These are phyloP conservation scores for Clistopyga incitator DNA, from an alignment of 2,888 invertebrate species.

Conservation along the genomic window DNA sequence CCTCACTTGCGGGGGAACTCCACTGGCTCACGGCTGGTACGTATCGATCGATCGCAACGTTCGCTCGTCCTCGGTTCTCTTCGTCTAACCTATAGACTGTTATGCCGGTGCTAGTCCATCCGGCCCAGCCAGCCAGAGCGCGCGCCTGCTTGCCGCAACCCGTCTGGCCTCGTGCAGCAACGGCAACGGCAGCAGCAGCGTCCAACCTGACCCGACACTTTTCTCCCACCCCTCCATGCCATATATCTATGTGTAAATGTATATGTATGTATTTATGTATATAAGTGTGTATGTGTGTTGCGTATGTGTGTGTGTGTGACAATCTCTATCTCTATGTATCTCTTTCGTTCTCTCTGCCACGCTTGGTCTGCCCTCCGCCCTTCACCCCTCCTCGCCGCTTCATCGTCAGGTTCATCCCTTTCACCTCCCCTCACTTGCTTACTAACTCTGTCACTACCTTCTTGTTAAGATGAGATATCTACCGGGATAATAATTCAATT, in stretches of 20 bases:
- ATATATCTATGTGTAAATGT: slow-evolving; percentile 30
- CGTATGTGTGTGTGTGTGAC: not conserved
- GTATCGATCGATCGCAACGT: slow-evolving; percentile 78
- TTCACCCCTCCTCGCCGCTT: not conserved
- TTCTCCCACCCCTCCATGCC: slow-evolving; percentile 52
- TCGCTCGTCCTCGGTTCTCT: slow-evolving; percentile 71
- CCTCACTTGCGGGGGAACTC: slow-evolving; percentile 67
- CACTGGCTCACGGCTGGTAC: slow-evolving; percentile 72
- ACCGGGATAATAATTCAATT: slow-evolving; percentile 10
- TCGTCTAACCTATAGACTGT: slow-evolving; percentile 58
- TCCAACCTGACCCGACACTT: slow-evolving; percentile 56
- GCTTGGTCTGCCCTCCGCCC: not conserved
- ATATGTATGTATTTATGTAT: slow-evolving; percentile 7
- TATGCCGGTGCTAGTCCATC: slow-evolving; percentile 64
- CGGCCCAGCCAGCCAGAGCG: slow-evolving; percentile 68
- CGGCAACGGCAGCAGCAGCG: slow-evolving; percentile 63
- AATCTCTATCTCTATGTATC: slow-evolving; percentile 17
- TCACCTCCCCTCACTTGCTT: slow-evolving; percentile 3
- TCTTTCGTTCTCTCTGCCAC: slow-evolving; percentile 5
- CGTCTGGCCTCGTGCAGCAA: slow-evolving; percentile 74
- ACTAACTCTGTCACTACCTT: slow-evolving; percentile 3
- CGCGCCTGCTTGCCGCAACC: slow-evolving; percentile 74
- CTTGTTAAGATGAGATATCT: not conserved
- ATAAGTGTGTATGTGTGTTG: slow-evolving; percentile 6
- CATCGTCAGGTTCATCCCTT: slow-evolving; percentile 20